Percentiles rank a stretch among this genome's conserved stretches.
Conservation (phyloP, 2,888 invertebrate species). For the Drosophila trichaetosa region DNA sequence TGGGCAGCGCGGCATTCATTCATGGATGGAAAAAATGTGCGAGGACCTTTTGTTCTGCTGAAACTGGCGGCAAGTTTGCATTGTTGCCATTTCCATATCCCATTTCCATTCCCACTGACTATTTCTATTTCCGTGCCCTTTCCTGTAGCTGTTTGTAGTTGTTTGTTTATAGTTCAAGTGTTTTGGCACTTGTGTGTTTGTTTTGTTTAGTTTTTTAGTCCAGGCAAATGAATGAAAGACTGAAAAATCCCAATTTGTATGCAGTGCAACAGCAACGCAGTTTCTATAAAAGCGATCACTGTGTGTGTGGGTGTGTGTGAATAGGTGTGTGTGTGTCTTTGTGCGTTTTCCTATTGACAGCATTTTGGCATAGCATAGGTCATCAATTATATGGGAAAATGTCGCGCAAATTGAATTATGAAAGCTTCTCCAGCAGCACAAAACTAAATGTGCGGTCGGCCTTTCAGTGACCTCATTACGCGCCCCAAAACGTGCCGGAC, state of each 20-base stretch:
- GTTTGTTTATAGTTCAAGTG: slow-evolving; percentile 75
- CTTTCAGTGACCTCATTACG: slow-evolving; percentile 68
- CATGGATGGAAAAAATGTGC: slow-evolving; percentile 50
- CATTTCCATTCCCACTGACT: slow-evolving; percentile 34
- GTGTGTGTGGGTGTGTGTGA: background rate
- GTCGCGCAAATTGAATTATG: slow-evolving; percentile 68
- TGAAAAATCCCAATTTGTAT: slow-evolving; percentile 23
- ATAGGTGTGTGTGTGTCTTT: background rate
- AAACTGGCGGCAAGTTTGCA: slow-evolving; percentile 57
- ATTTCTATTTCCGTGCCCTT: slow-evolving; percentile 34
- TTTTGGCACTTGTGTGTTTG: slow-evolving; percentile 62
- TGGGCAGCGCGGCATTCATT: slow-evolving; percentile 33
- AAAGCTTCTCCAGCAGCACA: slow-evolving; percentile 34
- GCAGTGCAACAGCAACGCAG: slow-evolving; percentile 18
- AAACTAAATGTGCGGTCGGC: slow-evolving; percentile 6
- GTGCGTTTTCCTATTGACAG: slow-evolving; percentile 40
- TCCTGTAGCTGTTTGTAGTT: slow-evolving; percentile 52
- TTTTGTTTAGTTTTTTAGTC: slow-evolving; percentile 63
- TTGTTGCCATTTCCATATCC: slow-evolving; percentile 67
- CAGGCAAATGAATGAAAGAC: slow-evolving; percentile 6
- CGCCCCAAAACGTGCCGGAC: slow-evolving; percentile 19
- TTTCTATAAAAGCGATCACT: background rate
- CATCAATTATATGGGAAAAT: slow-evolving; percentile 63
- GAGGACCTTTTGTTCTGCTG: slow-evolving; percentile 57
- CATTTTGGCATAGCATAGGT: slow-evolving; percentile 3